These are phyloP conservation scores for Tetragonula clypearis DNA, from an alignment of 1,140 invertebrate species.

Conservation along the genomic window DNA sequence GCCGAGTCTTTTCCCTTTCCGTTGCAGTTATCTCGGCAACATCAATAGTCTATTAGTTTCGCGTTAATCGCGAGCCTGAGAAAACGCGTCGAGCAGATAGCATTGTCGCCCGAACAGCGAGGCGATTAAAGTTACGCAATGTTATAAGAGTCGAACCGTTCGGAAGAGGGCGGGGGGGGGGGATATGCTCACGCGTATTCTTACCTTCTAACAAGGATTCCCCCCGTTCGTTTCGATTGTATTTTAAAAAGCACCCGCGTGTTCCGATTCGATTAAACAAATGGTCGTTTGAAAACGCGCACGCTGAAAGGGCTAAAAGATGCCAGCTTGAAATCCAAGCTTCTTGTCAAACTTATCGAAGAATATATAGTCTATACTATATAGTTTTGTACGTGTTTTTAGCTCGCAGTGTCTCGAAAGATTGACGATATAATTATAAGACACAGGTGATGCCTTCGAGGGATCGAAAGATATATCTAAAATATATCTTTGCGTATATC, in stretches of 20 bases:
- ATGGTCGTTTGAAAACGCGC: neutral
- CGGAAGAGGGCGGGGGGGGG: too few species aligned
- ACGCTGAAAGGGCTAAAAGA: neutral
- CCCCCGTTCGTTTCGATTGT: neutral
- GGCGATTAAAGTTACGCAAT: conserved; percentile 26
- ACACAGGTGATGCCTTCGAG: neutral
- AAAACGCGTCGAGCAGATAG: neutral
- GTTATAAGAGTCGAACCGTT: conserved; percentile 18
- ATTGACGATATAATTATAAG: neutral
- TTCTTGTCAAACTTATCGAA: neutral
- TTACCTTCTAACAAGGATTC: neutral
- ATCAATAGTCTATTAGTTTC: conserved; percentile 25
- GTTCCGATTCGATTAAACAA: conserved; percentile 13
- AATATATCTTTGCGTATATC: neutral
- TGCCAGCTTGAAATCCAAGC: neutral
- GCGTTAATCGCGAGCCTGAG: conserved; percentile 18
- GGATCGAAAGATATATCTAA: neutral
- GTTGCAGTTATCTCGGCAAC: conserved; percentile 1
- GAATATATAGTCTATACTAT: too few species aligned
- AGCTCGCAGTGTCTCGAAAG: neutral
- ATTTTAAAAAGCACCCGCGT: neutral
- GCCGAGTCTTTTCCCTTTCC: neutral
- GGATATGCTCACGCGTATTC: neutral
- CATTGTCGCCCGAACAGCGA: conserved; percentile 26
- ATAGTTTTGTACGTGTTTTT: neutral